Base-by-base conservation (phyloP, 2,888 invertebrate genomes). In the Kuschelorhynchus macadamiae region DNA sequence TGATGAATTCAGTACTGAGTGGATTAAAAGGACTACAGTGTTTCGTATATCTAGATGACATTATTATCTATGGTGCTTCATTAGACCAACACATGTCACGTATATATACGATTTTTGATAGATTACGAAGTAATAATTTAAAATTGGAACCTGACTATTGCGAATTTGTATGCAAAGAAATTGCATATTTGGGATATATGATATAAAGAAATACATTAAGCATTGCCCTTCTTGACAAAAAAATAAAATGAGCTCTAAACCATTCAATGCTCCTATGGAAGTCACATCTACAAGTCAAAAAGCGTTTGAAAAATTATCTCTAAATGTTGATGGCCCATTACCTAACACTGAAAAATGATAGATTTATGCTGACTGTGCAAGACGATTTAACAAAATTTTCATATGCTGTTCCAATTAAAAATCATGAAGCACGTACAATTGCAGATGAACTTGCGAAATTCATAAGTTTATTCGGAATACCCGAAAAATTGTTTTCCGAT, bases 381-480 rank as follows among this genome's bases (percentile, higher is more conserved):
- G 25, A 25, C 7, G 72, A 71, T 56, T 47, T 71, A 25, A 70
- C 69, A 11, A 72, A 71, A 64, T 72, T 59, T 47, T 71, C 69
- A 0, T 69, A 25, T 25, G 25, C 25, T 25, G 7, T 5, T 25
- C 25, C 25, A 5, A 25, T 25, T 25, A 3, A 3, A 72, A 74
- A 77, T 65, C 76, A 79, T 63, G 75, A 77, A 57, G 74, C 81
- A 1, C 59, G 71, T 70, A 79, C 77, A 1, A 74, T 81, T 17
- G 80, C 79, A 3, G 70, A 75, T 14, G 41, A 63, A 20, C 63
- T 82, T 1, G 44, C 78, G 8, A 74, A 80, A 47, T 78, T 80
- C 41, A 78, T 80, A 17, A 21, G 20, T 12, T 8, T 14, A 1
- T 80, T 81, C 63, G 81, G 81, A 9, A 78, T 80, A 3, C 79